A percentile compares a stretch with the other conserved stretches of the same genome.
These are phyloP conservation scores for Apteryx mantelli DNA, from an alignment of 2,113 vertebrate genomes.

Conservation along the genomic window DNA sequence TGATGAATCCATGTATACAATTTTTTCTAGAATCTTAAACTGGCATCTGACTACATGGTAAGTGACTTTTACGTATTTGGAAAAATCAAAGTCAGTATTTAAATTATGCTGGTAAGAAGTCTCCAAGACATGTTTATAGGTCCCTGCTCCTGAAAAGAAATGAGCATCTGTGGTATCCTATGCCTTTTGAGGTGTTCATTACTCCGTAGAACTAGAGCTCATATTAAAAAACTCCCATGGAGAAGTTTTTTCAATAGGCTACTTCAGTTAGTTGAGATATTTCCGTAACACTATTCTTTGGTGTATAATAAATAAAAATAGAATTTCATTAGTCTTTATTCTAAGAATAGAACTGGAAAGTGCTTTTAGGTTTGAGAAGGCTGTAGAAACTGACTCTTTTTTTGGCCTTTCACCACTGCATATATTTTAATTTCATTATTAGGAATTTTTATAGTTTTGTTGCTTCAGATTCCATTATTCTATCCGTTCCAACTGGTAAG, in stretches of 20 bases:
- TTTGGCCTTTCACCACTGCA: not conserved
- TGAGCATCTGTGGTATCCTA: not conserved
- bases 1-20: slow-evolving; percentile 88
- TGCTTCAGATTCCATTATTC: not conserved
- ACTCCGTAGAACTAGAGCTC: not conserved
- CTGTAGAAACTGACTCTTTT: not conserved
- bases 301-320: not conserved
- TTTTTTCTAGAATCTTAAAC: slow-evolving; percentile 89
- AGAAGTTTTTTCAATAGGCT: not conserved
- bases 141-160: not conserved
- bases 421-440: not conserved
- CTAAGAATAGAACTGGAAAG: not conserved
- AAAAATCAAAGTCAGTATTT: not conserved
- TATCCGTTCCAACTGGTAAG: not conserved
- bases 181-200: not conserved
- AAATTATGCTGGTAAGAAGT: not conserved
- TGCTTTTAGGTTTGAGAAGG: not conserved
- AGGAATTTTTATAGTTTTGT: not conserved
- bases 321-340: not conserved
- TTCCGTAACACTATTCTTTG: not conserved
- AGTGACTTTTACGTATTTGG: not conserved
- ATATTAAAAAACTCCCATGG: not conserved
- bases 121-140: not conserved
- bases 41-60: slow-evolving; percentile 89
- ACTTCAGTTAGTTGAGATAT: not conserved